Conservation (phyloP, 2,113 vertebrate species). For the Mungos mungo region DNA sequence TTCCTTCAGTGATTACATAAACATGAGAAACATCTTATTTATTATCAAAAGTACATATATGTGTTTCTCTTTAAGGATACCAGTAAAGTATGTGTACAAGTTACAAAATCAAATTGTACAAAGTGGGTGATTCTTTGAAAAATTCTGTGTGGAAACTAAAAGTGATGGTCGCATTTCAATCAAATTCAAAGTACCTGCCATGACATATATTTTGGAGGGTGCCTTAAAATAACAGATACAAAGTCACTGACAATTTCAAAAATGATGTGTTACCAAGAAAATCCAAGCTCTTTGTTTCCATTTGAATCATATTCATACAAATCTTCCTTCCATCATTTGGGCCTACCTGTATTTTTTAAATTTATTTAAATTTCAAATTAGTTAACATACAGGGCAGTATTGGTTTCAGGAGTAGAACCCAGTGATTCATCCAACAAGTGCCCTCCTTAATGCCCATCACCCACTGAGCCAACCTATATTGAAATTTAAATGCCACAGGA, state of each 20-base stretch:
- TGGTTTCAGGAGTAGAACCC: no score
- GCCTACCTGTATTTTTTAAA: not conserved
- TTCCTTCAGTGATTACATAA: not conserved
- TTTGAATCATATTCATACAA: not conserved
- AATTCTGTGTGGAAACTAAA: not conserved
- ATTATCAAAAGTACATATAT: not conserved
- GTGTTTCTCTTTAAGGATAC: slow-evolving; percentile 19
- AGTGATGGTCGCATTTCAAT: not conserved
- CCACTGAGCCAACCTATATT: not conserved
- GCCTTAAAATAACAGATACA: not conserved
- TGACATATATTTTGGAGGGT: not conserved
- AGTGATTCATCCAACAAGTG: no score
- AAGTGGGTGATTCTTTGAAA: slow-evolving; percentile 37
- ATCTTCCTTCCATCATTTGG: not conserved
- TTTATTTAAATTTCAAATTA: no score
- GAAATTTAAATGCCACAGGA: not conserved
- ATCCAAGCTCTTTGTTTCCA: not conserved
- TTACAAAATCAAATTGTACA: not conserved
- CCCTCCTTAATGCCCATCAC: no score
- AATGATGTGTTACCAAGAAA: not conserved
- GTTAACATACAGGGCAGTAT: no score
- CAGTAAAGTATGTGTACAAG: not conserved
- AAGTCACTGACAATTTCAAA: not conserved
- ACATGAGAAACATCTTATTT: slow-evolving; percentile 34
- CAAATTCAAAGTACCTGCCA: slow-evolving; percentile 22